Base-by-base conservation (phyloP, 2,888 invertebrate genomes). In the Dryomyza anilis region DNA sequence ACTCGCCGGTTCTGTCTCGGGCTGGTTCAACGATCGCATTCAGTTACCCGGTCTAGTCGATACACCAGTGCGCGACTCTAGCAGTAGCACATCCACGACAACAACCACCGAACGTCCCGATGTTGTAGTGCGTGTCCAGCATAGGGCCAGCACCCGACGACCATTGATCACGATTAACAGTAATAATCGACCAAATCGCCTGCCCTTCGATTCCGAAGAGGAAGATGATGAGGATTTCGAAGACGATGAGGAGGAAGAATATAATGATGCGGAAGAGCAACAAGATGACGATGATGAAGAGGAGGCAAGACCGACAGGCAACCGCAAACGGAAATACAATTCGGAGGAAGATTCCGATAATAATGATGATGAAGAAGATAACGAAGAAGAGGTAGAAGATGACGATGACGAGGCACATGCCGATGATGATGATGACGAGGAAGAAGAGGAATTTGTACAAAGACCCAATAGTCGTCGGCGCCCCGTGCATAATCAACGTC, bases 11-110 rank as follows among this genome's bases (percentile, higher is more conserved):
- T 78, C 81, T 2, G 74, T 81, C 1, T 75, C 77, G 2, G 78
- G 79, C 7, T 81, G 81, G 81, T 70, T 81, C 25, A 79, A 73
- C 27, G 78, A 77, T 69, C 81, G 81, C 3, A 66, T 79, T 43
- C 71, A 73, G 23, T 61, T 78, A 16, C 75, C 74, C 0, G 72
- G 68, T 4, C 64, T 81, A 14, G 72, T 78, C 2, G 79, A 80
- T 1, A 74, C 77, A 0, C 79, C 79, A 0, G 74, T 79, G 3
- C 71, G 74, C 12, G 74, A 73, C 25, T 36, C 71, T 1, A 63
- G 63, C 25, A 59, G 67, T 7, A 62, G 67, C 2, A 68, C 48
- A 27, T 30, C 71, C 1, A 63, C 64, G 21, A 59, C 67, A 6
- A 62, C 67, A 1, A 68, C 52, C 29, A 76, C 78, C 10, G 71